Evolutionary conservation across 2,113 vertebrate genomes (phyloP), one percentile per base, ranked within the genome.

Genomic region (Promerops cafer): DNA sequence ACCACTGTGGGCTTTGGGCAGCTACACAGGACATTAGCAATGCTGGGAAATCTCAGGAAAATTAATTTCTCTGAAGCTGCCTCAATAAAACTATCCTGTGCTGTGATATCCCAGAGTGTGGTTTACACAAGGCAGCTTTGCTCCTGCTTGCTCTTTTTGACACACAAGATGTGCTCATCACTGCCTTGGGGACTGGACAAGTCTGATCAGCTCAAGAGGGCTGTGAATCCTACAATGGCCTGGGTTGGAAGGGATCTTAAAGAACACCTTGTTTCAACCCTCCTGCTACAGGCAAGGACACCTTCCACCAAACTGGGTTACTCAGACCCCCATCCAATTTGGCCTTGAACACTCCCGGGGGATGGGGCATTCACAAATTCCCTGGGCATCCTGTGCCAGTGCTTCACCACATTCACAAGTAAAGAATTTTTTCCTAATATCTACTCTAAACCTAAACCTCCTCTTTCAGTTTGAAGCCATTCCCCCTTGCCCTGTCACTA

Each of bases 251-350:
- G 40, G 5, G 15, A 56, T 12, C 8, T 35, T 42, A 31, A 49
- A 83, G 18, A 54, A 20, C 7, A 56, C 14, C 26, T 47, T 8
- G 6, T 69, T 76, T 11, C 30, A 69, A 27, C 6, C 4, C 40
- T 39, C 18, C 31, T 54, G 13, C n/a, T 39, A 42, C 0, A 0
- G 30, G 30, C 30, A 61, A n/a, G 17, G 40, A 16, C 15, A 54
- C 26, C 17, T 61, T 53, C 7, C 11, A 49, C 21, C 37, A 42
- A 13, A 53, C 28, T 9, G 23, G 10, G 6, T 11, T 56, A 5
- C 35, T 49, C 31, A 76, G 31, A 54, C 3, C 47, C 4, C 12
- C 54, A 76, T 9, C 10, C 63, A 69, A 3, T 10, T 5, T 12
- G 12, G 49, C 18, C 35, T 49, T 49, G 26, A 63, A 56, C 18